Evolutionary conservation across 2,888 invertebrate species (phyloP).

Genomic region (Calameuta idolon): DNA sequence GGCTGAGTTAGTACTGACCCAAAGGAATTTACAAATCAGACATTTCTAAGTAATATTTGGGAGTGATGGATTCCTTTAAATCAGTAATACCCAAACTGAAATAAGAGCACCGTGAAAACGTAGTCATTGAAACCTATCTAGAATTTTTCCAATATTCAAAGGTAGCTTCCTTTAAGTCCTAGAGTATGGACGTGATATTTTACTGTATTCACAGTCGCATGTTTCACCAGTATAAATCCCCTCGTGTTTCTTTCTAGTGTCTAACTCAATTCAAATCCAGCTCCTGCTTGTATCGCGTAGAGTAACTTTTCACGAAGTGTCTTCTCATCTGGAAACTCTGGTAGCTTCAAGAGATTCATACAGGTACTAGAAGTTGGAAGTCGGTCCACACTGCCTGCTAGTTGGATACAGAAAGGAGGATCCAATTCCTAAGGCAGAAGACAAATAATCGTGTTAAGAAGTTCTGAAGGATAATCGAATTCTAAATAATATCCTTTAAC

Average conservation of each 20-base stretch:
- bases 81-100: no score
- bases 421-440: constrained; percentile 80
- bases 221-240: neutral
- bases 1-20: no score
- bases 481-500: neutral
- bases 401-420: constrained; percentile 96
- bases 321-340: constrained; percentile 85
- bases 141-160: neutral
- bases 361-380: constrained; percentile 98
- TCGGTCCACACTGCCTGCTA: constrained; percentile 89
- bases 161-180: neutral
- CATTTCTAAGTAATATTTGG: no score
- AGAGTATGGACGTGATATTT: neutral
- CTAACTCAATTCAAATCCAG: constrained; percentile 96
- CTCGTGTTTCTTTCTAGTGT: neutral
- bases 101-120: no score
- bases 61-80: no score
- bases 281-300: constrained; percentile 94
- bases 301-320: constrained; percentile 85
- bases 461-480: neutral
- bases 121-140: neutral
- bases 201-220: neutral
- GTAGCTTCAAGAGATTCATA: constrained; percentile 96
- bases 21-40: no score
- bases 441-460: neutral